These are phyloP conservation scores for Mantis religiosa DNA, from an alignment of 2,888 invertebrate species.

Conservation along the genomic window DNA sequence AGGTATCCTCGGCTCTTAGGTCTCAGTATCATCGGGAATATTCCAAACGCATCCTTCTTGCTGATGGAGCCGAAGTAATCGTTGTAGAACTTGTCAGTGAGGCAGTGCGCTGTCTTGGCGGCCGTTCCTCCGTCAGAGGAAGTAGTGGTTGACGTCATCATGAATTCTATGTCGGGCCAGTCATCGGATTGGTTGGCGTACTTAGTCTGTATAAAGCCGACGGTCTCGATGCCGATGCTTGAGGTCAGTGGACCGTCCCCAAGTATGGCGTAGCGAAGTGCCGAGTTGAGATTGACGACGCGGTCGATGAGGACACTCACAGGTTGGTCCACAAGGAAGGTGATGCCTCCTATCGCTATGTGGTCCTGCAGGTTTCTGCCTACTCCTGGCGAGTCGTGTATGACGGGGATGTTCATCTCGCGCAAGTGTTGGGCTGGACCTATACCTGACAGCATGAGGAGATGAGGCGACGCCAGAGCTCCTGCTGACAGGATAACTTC, in stretches of 20 bases:
- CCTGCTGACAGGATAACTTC: constrained; percentile 57
- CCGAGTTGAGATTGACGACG: constrained; percentile 78
- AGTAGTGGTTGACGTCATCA: constrained; percentile 79
- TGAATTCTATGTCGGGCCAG: constrained; percentile 90
- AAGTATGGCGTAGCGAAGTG: constrained; percentile 76
- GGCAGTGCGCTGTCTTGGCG: constrained; percentile 67
- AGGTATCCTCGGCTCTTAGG: constrained; percentile 60
- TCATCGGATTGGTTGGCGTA: constrained; percentile 82
- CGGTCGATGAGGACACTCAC: constrained; percentile 76
- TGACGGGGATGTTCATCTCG: constrained; percentile 66
- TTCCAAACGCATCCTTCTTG: constrained; percentile 71
- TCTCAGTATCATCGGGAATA: constrained; percentile 85
- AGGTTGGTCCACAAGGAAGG: constrained; percentile 75
- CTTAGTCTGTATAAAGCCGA: constrained; percentile 83
- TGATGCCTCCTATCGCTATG: constrained; percentile 79
- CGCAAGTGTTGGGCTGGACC: constrained; percentile 71
- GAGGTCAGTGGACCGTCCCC: constrained; percentile 85
- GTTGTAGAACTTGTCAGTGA: constrained; percentile 76
- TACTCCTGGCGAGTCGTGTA: constrained; percentile 76
- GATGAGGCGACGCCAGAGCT: constrained; percentile 84
- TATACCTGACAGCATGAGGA: constrained; percentile 87
- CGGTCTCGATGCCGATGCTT: constrained; percentile 80
- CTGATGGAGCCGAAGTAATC: constrained; percentile 68
- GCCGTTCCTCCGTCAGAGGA: constrained; percentile 72
- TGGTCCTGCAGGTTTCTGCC: constrained; percentile 87